Evolutionary conservation across 2,797 vertebrate species (phyloP).

Genomic region (Cossypha caffra): DNA sequence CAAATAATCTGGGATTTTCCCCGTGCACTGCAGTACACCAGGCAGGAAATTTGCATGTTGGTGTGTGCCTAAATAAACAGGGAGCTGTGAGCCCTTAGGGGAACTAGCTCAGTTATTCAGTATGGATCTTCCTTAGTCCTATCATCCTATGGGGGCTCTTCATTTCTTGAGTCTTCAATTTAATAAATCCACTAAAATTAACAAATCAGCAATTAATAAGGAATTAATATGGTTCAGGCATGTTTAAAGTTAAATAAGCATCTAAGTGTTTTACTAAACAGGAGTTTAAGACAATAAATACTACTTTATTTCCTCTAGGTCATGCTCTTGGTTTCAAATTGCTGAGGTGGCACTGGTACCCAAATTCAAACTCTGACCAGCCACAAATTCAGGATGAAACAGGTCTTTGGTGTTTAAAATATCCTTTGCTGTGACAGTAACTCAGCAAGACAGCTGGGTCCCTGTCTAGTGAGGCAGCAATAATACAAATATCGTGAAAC

Average conservation of each 20-base stretch:
- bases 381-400: background rate
- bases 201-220: constrained; percentile 7
- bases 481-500: background rate
- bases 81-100: background rate
- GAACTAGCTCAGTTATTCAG: constrained; percentile 1
- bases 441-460: background rate
- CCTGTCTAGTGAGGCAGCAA: background rate
- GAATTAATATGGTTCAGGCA: background rate
- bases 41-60: background rate
- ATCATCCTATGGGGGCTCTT: background rate
- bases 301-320: background rate
- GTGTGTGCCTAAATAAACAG: background rate
- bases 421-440: background rate
- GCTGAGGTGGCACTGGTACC: background rate
- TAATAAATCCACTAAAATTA: constrained; percentile 41
- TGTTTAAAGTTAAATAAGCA: constrained; percentile 8
- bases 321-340: background rate
- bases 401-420: background rate
- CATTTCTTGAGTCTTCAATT: constrained; percentile 7
- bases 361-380: background rate
- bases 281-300: background rate
- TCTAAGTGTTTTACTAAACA: background rate
- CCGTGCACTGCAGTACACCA: background rate
- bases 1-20: background rate
- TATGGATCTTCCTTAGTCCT: background rate